Evolutionary conservation across 2,888 invertebrate genomes (phyloP).

Genomic region (Aradus depressus): DNA sequence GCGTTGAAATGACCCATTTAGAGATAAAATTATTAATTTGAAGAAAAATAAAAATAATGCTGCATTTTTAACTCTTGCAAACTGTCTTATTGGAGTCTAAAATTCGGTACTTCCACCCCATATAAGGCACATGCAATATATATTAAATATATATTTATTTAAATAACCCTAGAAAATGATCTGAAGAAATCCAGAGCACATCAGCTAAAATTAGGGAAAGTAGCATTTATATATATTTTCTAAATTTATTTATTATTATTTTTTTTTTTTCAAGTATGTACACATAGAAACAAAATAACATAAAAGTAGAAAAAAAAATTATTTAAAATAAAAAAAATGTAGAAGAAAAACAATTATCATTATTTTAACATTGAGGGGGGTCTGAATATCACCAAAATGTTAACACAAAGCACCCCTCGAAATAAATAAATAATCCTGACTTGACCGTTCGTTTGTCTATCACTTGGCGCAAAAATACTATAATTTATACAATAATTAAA

Average conservation of each 20-base stretch:
- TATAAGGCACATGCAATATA: conserved; percentile 28
- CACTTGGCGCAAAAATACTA: conserved; percentile 23
- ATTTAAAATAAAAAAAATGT: conserved; percentile 12
- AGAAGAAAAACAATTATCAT: conserved; percentile 1
- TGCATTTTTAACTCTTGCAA: conserved; percentile 21
- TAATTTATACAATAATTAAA: conserved; percentile 20
- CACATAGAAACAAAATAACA: conserved; percentile 10
- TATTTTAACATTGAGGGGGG: too few relatives aligned
- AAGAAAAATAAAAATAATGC: conserved; percentile 5
- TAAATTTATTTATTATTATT: conserved; percentile 17
- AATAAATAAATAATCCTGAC: conserved; percentile 24
- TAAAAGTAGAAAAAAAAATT: conserved; percentile 9
- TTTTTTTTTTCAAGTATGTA: too few relatives aligned
- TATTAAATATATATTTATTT: conserved; percentile 8
- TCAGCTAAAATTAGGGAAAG: conserved; percentile 14
- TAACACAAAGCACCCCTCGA: conserved; percentile 17
- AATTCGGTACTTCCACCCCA: conserved; percentile 25
- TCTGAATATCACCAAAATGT: too few relatives aligned
- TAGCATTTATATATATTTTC: conserved; percentile 16
- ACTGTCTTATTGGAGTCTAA: conserved; percentile 27
- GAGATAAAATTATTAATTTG: conserved; percentile 6
- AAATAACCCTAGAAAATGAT: too few relatives aligned
- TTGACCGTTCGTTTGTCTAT: conserved; percentile 11
- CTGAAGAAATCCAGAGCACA: too few relatives aligned
- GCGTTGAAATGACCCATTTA: too few relatives aligned